Evolutionary conservation across 1,140 invertebrate species (phyloP), one percentile per base, ranked within the genome.

Genomic region (Zaprionus kolodkinae): DNA sequence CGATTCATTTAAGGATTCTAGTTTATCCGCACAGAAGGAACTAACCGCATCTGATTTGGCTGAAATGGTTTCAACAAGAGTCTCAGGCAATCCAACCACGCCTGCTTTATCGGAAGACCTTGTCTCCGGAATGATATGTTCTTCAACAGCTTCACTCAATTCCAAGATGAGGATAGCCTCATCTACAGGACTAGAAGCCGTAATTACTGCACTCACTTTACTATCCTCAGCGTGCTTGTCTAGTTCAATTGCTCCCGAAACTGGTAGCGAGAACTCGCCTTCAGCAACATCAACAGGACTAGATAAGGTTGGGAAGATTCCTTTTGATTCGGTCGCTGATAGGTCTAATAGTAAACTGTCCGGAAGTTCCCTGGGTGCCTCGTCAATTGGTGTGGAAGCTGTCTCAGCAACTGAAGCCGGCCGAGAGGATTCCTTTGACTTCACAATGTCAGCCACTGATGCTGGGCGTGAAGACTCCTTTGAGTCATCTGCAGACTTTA

Each of bases 251-350:
- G 48, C 5, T 10, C 65, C 62, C 2, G 43, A 13, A 11, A 27
- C 13, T 40, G 55, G 13, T 21, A 70, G 36, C 2, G 65, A 50
- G 30, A 91, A 92, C 15, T 91, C 76, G 12, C 91, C 91, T 13
- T 90, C 82, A 1, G 88, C 91, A 15, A 92, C 85, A 45, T 92
- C 91, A 1, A 92, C 78, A 5, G 91, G 91, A 54, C 85, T 92
- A 6, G 91, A 92, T 1, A 79, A 59, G 1, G 91, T 92, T 5
- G 79, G 87, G 0, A 91, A 76, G 17, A 65, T 62, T 25, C 72
- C 81, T 13, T 61, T 78, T 0, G 36, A 2, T 48, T 83, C 69
- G 1, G 62, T 2, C 25, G 60, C 52, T 27, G 72, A 38, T 17
- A 79, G 27, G 13, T 30, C 64, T 7, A 82, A 60, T 10, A 50